Conservation (phyloP, 2,113 vertebrate species). For the Campylorhamphus procurvoides region DNA sequence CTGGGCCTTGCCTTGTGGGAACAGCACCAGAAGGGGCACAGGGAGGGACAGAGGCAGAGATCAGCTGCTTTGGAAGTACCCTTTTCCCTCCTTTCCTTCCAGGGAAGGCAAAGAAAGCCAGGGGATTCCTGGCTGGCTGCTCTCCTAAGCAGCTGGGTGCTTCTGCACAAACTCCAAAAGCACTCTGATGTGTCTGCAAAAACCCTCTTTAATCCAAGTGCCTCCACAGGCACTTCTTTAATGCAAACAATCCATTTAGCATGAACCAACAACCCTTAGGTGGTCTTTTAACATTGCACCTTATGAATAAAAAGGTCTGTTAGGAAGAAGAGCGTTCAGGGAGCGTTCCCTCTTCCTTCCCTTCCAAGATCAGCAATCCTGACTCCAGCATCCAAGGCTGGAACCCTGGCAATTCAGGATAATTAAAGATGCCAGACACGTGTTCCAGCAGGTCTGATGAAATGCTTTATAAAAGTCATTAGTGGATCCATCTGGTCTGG, state of each 20-base stretch:
- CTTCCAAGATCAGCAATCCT: constrained; percentile 11
- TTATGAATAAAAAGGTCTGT: constrained; percentile 28
- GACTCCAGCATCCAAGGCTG: constrained; percentile 33
- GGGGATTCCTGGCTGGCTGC: background rate
- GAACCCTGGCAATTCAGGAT: constrained; percentile 57
- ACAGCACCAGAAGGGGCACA: background rate
- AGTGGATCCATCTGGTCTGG: constrained; percentile 74
- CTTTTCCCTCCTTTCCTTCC: background rate
- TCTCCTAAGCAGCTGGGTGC: background rate
- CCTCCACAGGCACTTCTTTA: background rate
- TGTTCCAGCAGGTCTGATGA: constrained; percentile 65
- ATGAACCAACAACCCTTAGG: background rate
- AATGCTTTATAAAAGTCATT: constrained; percentile 73
- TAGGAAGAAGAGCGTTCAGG: constrained; percentile 26
- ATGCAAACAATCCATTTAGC: background rate
- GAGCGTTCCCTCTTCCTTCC: background rate
- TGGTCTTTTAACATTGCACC: background rate
- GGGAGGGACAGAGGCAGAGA: background rate
- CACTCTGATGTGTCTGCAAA: background rate
- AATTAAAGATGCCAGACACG: constrained; percentile 71
- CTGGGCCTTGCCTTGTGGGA: background rate
- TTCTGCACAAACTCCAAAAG: background rate
- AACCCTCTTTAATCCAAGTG: background rate
- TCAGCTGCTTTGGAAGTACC: background rate
- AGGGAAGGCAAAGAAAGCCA: background rate